phyloP scores from a whole-genome alignment of 2,113 vertebrate species.

The Oryctolagus cuniculus region mOryCun1.1 NC_091435.1:87053501-87054000 shows the following conservation, averaged over 20 bases:
- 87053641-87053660: slow-evolving; percentile 24
- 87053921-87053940: not conserved
- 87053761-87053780: not conserved
- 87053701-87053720: not conserved
- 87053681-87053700: slow-evolving; percentile 45
- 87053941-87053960: slow-evolving; percentile 53
- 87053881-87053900: not conserved
- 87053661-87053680: not conserved
- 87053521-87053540: slow-evolving; percentile 60
- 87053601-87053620: slow-evolving; percentile 70
- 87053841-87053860: slow-evolving; percentile 63
- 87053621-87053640: slow-evolving; percentile 68
- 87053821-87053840: slow-evolving; percentile 20
- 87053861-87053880: slow-evolving; percentile 76
- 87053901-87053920: slow-evolving; percentile 53
- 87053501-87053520: slow-evolving; percentile 12
- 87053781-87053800: not conserved
- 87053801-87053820: not conserved
- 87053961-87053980: not conserved
- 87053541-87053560: slow-evolving; percentile 69
- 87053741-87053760: slow-evolving; percentile 11
- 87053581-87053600: slow-evolving; percentile 58
- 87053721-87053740: not conserved
- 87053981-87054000: not conserved
- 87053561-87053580: slow-evolving; percentile 48